Conservation (phyloP, 2,113 vertebrate species). For the Lasiurus cinereus region DNA sequence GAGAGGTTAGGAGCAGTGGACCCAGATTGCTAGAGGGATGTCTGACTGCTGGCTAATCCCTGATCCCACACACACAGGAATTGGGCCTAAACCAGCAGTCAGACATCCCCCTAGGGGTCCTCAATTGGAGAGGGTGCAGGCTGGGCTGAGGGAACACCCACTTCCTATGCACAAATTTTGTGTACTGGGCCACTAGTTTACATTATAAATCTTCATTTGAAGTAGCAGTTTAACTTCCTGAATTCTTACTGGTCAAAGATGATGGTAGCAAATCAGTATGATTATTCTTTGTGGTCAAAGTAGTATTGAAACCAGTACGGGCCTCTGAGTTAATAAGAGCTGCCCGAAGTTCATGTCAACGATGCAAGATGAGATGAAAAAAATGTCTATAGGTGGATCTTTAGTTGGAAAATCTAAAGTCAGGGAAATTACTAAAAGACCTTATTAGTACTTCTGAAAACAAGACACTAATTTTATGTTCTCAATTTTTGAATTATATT, state of each 20-base stretch:
- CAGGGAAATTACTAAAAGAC: conserved; percentile 57
- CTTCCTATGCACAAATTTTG: too few species aligned
- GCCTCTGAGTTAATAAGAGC: background rate
- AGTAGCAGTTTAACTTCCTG: conserved; percentile 24
- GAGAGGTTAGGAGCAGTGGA: too few species aligned
- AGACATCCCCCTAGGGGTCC: too few species aligned
- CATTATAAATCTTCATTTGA: conserved; percentile 30
- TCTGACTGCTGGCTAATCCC: too few species aligned
- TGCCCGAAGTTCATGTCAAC: conserved; percentile 1
- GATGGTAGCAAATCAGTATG: background rate
- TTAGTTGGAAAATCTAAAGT: conserved; percentile 52
- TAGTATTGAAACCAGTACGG: background rate
- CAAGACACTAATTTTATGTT: conserved; percentile 74
- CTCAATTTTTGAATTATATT: conserved; percentile 60
- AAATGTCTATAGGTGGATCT: background rate
- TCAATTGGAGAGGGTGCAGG: too few species aligned
- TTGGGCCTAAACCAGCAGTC: too few species aligned
- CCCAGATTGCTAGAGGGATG: too few species aligned
- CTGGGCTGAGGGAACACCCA: too few species aligned
- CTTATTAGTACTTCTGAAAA: conserved; percentile 64
- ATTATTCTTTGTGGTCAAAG: background rate
- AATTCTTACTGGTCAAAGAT: conserved; percentile 37
- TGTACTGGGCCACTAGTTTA: background rate
- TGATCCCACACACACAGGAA: too few species aligned
- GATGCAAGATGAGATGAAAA: background rate